Evolutionary conservation across 2,888 invertebrate species (phyloP).

Genomic region (Philereme vetulata): DNA sequence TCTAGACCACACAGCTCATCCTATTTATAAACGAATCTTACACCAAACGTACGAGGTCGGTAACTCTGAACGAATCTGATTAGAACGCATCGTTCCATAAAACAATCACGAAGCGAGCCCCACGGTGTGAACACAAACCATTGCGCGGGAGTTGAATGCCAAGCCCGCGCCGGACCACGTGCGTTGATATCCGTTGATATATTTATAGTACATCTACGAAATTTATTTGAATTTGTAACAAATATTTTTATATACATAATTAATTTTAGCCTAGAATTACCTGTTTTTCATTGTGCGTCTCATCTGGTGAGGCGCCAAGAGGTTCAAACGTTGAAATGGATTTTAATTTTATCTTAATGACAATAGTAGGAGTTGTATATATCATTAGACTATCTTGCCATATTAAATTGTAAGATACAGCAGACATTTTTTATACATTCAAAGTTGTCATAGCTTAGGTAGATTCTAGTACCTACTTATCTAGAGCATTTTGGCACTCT

Average conservation of each 20-base stretch:
- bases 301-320: no score
- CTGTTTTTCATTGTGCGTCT: no score
- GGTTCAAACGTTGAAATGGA: no score
- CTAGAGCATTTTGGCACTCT: no score
- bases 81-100: constrained; percentile 57
- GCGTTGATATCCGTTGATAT: constrained; percentile 66
- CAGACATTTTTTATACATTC: no score
- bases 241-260: constrained; percentile 64
- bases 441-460: no score
- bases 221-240: background rate
- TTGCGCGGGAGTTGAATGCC: constrained; percentile 69
- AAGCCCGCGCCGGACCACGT: constrained; percentile 67
- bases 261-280: no score
- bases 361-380: no score
- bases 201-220: constrained; percentile 53
- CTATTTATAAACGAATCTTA: background rate
- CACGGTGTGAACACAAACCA: constrained; percentile 70
- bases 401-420: no score
- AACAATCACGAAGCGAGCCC: constrained; percentile 65
- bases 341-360: no score
- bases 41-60: background rate
- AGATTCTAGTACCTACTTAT: no score
- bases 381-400: no score
- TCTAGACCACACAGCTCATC: background rate
- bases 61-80: constrained; percentile 16